phyloP scores from a whole-genome alignment of 2,888 invertebrate species.

The Heteromurus nitidus region DNA sequence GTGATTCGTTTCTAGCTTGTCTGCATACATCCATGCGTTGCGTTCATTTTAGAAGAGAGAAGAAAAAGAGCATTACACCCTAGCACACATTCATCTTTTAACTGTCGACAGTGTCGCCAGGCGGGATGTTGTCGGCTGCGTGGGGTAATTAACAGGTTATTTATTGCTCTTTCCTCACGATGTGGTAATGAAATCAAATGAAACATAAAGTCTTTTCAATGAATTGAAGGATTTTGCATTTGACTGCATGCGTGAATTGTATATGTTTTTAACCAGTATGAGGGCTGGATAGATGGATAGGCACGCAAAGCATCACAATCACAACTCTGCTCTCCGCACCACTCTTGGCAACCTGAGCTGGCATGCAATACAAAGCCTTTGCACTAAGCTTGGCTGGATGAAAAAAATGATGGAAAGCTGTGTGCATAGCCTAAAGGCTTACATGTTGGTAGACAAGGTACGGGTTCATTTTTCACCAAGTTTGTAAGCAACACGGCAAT shows the following conservation, averaged over 20 bases:
- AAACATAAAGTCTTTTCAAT: conserved; percentile 42
- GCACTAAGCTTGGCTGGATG: too few species aligned
- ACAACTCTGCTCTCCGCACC: too few species aligned
- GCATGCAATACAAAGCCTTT: too few species aligned
- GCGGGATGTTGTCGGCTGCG: conserved; percentile 62
- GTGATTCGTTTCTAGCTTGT: background rate
- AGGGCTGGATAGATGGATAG: too few species aligned
- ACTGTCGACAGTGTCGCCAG: conserved; percentile 64
- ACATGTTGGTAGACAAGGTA: background rate
- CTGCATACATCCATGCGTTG: background rate
- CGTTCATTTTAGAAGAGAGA: background rate
- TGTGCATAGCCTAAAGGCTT: background rate
- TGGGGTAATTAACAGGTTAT: conserved; percentile 66
- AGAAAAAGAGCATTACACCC: background rate
- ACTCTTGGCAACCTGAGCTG: too few species aligned
- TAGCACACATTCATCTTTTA: conserved; percentile 59
- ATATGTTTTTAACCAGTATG: too few species aligned
- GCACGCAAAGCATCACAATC: too few species aligned
- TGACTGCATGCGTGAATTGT: too few species aligned
- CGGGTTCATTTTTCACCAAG: too few species aligned
- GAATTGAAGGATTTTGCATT: conserved; percentile 17
- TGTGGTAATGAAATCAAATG: conserved; percentile 65
- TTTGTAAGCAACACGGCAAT: too few species aligned
- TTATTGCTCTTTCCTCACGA: conserved; percentile 62
- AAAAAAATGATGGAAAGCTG: too few species aligned